Base-by-base conservation (phyloP, 2,888 invertebrate species). In the Plutella xylostella region DNA sequence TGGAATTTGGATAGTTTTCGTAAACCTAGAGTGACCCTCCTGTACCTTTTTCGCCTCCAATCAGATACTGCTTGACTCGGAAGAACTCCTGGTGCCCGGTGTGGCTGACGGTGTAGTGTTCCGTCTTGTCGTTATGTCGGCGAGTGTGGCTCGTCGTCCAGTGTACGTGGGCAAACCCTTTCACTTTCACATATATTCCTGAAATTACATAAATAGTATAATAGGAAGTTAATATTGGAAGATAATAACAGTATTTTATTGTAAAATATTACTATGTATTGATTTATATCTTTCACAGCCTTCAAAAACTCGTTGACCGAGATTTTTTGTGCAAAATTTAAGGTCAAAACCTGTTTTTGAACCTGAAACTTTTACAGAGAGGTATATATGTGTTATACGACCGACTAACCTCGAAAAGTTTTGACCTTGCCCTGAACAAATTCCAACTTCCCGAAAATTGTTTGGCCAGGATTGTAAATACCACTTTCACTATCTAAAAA, bases 51-150 rank as follows among this genome's bases (percentile, higher is more conserved):
- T 73, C 68, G 1, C 75, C 72, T 3, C 87, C 87, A 43, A 82
- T 52, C 5, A 87, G 54, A 51, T 72, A 86, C 3, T 64, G 62
- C 48, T 72, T 78, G 1, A 60, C 55, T 12, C 72, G 69, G 18
- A 86, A 60, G 54, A 87, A 87, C 42, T 86, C 86, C 51, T 87
- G 87, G 19, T 82, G 65, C 0, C 86, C 85, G 3, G 68, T 63
- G 45, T 82, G 86, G n/a, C 54, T 47, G 12, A 65, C 68, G 0
- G 68, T 67, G 33, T 75, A 65, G 22, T 57, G 46, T 12, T 63
- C 54, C 0, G 48, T 55, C 7, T 63, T 65, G 12, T 67, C 63
- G 21, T 69, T 60, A 2, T 60, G 63, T 7, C 55, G 56, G 0
- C 71, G 58, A 0, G 58, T 53, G 28, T 63, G 57, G 0, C 51